These are phyloP conservation scores for Leptopilina drosophilae DNA, from an alignment of 2,888 invertebrate genomes.

Conservation along the genomic window DNA sequence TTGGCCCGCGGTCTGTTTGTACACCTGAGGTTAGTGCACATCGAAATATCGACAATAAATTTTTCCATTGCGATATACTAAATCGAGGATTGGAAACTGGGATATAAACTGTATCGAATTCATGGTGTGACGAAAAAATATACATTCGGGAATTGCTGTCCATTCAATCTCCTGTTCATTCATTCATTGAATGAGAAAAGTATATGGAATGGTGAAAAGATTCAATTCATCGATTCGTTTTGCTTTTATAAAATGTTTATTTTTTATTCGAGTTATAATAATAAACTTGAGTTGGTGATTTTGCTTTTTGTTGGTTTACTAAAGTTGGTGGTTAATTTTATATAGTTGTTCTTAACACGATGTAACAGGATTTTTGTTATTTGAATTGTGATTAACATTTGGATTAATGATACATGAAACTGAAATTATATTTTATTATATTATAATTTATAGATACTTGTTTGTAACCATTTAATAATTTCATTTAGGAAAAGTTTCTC, in stretches of 20 bases:
- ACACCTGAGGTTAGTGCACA: slow-evolving; percentile 68
- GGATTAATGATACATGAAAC: too few relatives aligned
- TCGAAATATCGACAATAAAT: slow-evolving; percentile 43
- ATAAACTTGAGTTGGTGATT: background rate
- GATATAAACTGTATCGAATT: slow-evolving; percentile 33
- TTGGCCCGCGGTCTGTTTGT: slow-evolving; percentile 74
- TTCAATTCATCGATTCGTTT: slow-evolving; percentile 2
- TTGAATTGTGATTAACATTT: too few relatives aligned
- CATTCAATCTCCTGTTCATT: slow-evolving; percentile 23
- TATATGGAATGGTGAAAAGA: slow-evolving; percentile 7
- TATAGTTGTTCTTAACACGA: too few relatives aligned
- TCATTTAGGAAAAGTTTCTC: too few relatives aligned
- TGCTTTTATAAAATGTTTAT: background rate
- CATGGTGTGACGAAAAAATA: slow-evolving; percentile 31
- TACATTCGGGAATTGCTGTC: slow-evolving; percentile 26
- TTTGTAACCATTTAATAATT: too few relatives aligned
- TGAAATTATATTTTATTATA: too few relatives aligned
- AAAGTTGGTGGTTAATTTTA: too few relatives aligned
- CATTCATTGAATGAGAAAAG: background rate
- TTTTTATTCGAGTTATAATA: background rate
- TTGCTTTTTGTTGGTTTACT: background rate
- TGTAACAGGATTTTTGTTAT: too few relatives aligned
- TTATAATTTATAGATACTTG: too few relatives aligned
- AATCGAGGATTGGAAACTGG: background rate
- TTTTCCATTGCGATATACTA: slow-evolving; percentile 21